Conservation (phyloP, 2,113 vertebrate genomes). For the Arizona elegans region DNA sequence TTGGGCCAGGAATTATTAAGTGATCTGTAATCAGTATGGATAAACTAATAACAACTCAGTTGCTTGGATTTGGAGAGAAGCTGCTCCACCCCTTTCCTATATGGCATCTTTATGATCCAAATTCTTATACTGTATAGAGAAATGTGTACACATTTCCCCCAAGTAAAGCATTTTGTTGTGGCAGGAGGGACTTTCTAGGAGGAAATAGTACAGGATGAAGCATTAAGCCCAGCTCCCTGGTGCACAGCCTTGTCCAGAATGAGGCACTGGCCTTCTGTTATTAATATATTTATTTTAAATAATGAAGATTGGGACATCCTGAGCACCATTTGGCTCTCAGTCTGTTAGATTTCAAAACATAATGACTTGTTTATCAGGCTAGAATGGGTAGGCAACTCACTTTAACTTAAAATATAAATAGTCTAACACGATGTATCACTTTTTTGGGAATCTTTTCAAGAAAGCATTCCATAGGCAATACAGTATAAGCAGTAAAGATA, state of each 20-base stretch:
- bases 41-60: background rate
- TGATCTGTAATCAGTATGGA: background rate
- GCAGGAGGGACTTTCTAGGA: background rate
- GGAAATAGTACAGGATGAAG: background rate
- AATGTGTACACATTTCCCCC: background rate
- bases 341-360: background rate
- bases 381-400: background rate
- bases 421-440: background rate
- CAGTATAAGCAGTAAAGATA: background rate
- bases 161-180: background rate
- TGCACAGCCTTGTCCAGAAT: background rate
- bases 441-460: background rate
- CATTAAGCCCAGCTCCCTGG: background rate
- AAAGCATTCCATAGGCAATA: background rate
- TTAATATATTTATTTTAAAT: background rate
- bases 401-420: background rate
- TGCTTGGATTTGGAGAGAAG: background rate
- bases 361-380: background rate
- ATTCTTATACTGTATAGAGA: background rate
- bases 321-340: background rate
- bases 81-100: background rate
- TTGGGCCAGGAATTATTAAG: background rate
- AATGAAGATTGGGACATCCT: background rate
- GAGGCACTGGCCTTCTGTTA: background rate
- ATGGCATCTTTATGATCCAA: background rate